These are phyloP conservation scores for Psettodes erumei DNA, from an alignment of 2,113 vertebrate species.

Conservation along the genomic window DNA sequence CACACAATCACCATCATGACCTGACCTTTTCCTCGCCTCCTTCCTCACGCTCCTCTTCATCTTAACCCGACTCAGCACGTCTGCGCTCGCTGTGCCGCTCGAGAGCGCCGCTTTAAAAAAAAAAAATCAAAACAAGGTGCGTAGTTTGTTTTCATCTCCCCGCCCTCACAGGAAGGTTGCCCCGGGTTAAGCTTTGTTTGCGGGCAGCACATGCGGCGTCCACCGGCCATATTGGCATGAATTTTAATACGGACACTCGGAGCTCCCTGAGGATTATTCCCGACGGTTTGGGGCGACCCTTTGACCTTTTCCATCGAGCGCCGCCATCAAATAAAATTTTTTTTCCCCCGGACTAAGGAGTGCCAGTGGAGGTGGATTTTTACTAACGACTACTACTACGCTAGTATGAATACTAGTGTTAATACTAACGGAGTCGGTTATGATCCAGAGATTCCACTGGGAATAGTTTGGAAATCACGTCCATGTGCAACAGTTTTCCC, in stretches of 20 bases:
- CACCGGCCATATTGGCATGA: not conserved
- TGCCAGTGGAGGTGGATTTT: not conserved
- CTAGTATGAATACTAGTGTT: not conserved
- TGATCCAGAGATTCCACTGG: not conserved
- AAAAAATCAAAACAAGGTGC: conserved; percentile 3
- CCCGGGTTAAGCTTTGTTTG: not conserved
- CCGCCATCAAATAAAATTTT: not conserved
- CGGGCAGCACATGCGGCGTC: no score
- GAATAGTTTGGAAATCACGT: no score
- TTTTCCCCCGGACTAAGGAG: not conserved
- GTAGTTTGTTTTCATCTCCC: not conserved
- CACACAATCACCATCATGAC: not conserved
- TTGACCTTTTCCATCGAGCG: not conserved
- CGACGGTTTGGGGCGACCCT: not conserved
- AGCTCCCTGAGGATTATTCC: not conserved
- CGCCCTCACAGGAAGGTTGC: not conserved
- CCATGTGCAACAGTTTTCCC: no score
- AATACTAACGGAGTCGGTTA: not conserved
- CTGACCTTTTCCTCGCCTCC: conserved; percentile 51
- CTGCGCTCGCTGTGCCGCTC: not conserved
- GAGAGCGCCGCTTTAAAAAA: no score
- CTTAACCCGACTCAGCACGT: conserved; percentile 36
- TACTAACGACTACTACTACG: not conserved
- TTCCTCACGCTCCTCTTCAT: conserved; percentile 33
- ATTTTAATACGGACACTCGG: not conserved